Conservation (phyloP, 2,888 invertebrate species). For the Stenichneumon culpator region DNA sequence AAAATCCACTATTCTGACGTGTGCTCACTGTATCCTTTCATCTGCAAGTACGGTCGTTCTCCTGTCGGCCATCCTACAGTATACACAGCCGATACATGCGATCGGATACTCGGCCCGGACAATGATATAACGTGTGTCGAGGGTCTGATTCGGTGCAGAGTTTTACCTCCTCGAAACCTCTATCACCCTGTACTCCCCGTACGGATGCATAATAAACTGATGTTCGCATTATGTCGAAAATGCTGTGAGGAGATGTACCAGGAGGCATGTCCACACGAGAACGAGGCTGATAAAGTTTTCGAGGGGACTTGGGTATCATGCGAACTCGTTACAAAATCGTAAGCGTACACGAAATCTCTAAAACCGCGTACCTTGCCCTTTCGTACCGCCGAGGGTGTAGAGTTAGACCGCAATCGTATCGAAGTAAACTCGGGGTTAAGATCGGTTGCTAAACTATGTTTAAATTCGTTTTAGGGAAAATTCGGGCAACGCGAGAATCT, state of each 20-base stretch:
- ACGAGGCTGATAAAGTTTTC: constrained; percentile 49
- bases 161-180: constrained; percentile 1
- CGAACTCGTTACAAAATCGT: constrained; percentile 64
- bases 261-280: background rate
- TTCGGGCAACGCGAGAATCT: constrained; percentile 73
- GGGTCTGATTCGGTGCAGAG: background rate
- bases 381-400: constrained; percentile 67
- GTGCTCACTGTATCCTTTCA: constrained; percentile 15
- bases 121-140: constrained; percentile 2
- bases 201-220: constrained; percentile 21
- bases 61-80: constrained; percentile 75
- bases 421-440: constrained; percentile 71
- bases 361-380: constrained; percentile 47
- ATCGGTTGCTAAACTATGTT: constrained; percentile 72
- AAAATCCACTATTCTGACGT: constrained; percentile 20
- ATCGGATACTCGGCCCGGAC: background rate
- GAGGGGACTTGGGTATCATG: constrained; percentile 78
- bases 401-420: constrained; percentile 69
- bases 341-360: constrained; percentile 55
- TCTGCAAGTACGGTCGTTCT: constrained; percentile 14
- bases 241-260: constrained; percentile 10
- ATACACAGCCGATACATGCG: constrained; percentile 15
- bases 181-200: background rate
- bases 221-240: constrained; percentile 20
- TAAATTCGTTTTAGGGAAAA: constrained; percentile 77